Evolutionary conservation across 2,888 invertebrate species (phyloP).

Genomic region (Metalampra italica): DNA sequence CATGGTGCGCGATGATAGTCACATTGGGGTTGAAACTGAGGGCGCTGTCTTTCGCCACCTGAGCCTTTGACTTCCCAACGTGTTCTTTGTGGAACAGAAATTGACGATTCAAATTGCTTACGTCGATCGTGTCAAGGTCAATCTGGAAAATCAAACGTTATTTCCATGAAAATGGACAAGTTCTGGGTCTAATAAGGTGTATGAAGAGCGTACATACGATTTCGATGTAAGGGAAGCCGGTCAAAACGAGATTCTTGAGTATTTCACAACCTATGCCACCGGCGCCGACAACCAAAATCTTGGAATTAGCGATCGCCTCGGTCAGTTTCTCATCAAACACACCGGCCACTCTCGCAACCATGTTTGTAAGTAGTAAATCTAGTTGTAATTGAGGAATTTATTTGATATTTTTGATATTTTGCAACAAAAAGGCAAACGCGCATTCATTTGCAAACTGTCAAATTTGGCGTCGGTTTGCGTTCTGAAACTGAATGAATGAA

Average conservation of each 20-base stretch:
- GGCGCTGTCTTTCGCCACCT: slow-evolving; percentile 94
- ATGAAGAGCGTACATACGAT: slow-evolving; percentile 83
- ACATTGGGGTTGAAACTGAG: slow-evolving; percentile 92
- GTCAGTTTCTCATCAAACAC: slow-evolving; percentile 82
- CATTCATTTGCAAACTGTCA: slow-evolving; percentile 39
- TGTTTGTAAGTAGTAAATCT: slow-evolving; percentile 42
- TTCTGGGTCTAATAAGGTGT: slow-evolving; percentile 33
- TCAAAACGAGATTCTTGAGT: slow-evolving; percentile 96
- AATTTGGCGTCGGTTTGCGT: slow-evolving; percentile 53
- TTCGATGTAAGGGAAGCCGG: slow-evolving; percentile 95
- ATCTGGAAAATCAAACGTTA: slow-evolving; percentile 82
- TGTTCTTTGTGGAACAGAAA: slow-evolving; percentile 99
- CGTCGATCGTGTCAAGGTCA: slow-evolving; percentile 99
- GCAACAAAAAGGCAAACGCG: slow-evolving; percentile 24
- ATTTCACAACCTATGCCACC: slow-evolving; percentile 99
- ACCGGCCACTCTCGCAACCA: slow-evolving; percentile 83
- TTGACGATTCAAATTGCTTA: slow-evolving; percentile 98
- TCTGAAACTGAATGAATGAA: slow-evolving; percentile 26
- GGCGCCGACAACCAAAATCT: slow-evolving; percentile 94
- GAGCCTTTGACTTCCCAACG: slow-evolving; percentile 97
- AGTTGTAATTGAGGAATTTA: slow-evolving; percentile 12
- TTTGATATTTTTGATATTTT: neutral
- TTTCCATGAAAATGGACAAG: slow-evolving; percentile 9
- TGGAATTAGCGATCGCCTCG: slow-evolving; percentile 82
- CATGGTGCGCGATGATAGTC: slow-evolving; percentile 93